Evolutionary conservation across 2,888 invertebrate species (phyloP), one percentile per base, ranked within the genome.

Genomic region (Mythimna pallens): DNA sequence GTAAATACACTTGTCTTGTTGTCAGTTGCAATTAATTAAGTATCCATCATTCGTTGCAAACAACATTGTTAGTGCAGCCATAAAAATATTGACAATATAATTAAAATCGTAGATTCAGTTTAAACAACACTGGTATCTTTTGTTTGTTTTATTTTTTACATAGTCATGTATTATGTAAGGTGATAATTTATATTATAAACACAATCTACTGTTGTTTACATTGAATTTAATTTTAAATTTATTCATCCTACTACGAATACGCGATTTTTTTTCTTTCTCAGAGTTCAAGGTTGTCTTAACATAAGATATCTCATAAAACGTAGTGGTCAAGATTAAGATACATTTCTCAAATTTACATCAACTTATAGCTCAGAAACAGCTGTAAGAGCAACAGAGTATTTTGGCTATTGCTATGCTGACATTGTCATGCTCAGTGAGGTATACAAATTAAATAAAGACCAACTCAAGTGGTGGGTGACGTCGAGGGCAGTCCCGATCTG

Each of bases 1-100:
- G n/a, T 34, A n/a, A 59, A 47, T 50, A 55, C n/a, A 47, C 30
- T 50, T 50, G 50, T 50, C 25, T 22, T 58, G 25, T 71, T n/a
- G 30, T 50, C 30, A 50, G 4, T 63, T 12, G 20, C 30, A 63
- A 50, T 3, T 47, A 20, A 50, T 34, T 22, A 40, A n/a, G 12
- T 40, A 40, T 22, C 2, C n/a, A 59, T 6, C 5, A n/a, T n/a
- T n/a, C 10, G n/a, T 59, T 59, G 6, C 12, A 0, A n/a, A 34
- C 10, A 34, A 58, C 20, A 20, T 10, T n/a, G 25, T 58, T 34
- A 34, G 34, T 34, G 34, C 34, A 34, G 22, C 34, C n/a, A 34
- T 10, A n/a, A 52, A 20, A 52, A n/a, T n/a, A 9, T n/a, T 40
- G 25, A 57, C 40, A 20, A n/a, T 5, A 20, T 40, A n/a, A 40